These are phyloP conservation scores for Hypercompe scribonia DNA, from an alignment of 2,888 invertebrate genomes.

Conservation along the genomic window DNA sequence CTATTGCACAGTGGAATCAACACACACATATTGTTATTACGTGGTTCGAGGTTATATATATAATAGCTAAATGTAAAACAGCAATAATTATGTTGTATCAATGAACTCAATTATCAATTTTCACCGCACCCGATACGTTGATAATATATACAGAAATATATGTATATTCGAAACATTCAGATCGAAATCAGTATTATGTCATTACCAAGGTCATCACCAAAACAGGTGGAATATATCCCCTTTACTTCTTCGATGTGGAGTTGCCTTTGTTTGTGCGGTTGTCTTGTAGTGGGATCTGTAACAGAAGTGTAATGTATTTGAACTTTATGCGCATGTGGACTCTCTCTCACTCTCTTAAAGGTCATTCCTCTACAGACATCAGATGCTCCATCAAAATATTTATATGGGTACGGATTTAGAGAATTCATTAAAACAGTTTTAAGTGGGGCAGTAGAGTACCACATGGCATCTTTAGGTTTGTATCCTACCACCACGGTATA, in stretches of 20 bases:
- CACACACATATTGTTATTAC: not conserved
- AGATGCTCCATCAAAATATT: too few species aligned
- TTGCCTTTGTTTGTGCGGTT: not conserved
- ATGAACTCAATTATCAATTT: not conserved
- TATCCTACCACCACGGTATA: too few species aligned
- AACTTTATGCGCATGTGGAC: not conserved
- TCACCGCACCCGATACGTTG: not conserved
- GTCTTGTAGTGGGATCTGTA: not conserved
- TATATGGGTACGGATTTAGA: too few species aligned
- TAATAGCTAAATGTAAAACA: not conserved
- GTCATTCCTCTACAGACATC: not conserved
- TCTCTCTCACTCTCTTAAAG: too few species aligned
- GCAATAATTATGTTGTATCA: not conserved
- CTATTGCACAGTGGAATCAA: too few species aligned
- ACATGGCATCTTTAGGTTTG: too few species aligned
- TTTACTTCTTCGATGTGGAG: not conserved
- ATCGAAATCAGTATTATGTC: not conserved
- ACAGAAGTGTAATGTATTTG: not conserved
- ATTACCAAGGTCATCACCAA: not conserved
- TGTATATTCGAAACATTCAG: conserved; percentile 5
- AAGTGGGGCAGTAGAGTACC: too few species aligned
- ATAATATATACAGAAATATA: too few species aligned
- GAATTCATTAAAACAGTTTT: too few species aligned
- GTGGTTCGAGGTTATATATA: not conserved
- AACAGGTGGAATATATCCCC: not conserved